phyloP scores from a whole-genome alignment of 2,797 vertebrate species.

The Cetoscarus ocellatus region DNA sequence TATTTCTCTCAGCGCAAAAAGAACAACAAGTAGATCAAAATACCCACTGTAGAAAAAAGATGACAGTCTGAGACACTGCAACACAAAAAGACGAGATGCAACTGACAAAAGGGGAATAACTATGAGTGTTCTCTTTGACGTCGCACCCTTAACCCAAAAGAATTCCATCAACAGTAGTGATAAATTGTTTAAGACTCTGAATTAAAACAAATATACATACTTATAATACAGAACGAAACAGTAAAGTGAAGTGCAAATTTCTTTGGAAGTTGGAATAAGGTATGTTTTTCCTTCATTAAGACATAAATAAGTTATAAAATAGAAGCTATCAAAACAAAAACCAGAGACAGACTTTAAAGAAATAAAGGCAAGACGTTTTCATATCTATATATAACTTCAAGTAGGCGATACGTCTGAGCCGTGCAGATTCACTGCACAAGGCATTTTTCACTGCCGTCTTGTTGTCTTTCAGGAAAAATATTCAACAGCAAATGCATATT shows the following conservation, averaged over 20 bases:
- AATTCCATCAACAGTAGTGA: constrained; percentile 74
- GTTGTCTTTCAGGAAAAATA: constrained; percentile 39
- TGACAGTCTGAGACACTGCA: constrained; percentile 87
- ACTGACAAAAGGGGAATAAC: constrained; percentile 82
- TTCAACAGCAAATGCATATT: constrained; percentile 20
- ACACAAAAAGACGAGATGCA: constrained; percentile 84
- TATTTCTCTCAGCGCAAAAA: constrained; percentile 88
- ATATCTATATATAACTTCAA: constrained; percentile 87
- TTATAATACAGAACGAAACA: constrained; percentile 75
- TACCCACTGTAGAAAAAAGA: constrained; percentile 82
- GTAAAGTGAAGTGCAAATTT: constrained; percentile 95
- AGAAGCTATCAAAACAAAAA: constrained; percentile 82
- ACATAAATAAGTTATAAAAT: constrained; percentile 89
- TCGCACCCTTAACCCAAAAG: constrained; percentile 25
- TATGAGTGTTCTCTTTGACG: constrained; percentile 36
- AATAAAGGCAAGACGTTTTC: constrained; percentile 88
- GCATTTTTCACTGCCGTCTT: constrained; percentile 47
- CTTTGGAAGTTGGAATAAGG: constrained; percentile 97
- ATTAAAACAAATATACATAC: constrained; percentile 58
- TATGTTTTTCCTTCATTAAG: constrained; percentile 82
- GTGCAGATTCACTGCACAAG: constrained; percentile 52
- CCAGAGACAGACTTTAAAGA: constrained; percentile 63
- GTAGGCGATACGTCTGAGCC: constrained; percentile 83
- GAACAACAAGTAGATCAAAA: constrained; percentile 77
- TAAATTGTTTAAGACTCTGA: constrained; percentile 56